Base-by-base conservation (phyloP, 2,113 vertebrate species). In the Pitta sordida region DNA sequence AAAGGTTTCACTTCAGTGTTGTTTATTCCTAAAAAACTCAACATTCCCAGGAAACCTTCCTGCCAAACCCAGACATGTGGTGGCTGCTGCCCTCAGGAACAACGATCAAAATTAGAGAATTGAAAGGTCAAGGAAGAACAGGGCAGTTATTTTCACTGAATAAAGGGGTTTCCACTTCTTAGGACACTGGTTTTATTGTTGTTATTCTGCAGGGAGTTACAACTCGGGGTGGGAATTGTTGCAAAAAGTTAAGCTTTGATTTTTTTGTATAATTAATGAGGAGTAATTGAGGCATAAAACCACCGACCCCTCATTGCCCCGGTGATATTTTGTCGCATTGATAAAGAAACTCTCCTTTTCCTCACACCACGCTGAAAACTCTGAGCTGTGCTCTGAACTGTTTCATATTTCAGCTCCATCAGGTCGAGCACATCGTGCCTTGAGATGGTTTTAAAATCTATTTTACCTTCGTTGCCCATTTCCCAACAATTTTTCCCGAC, bases 251-350 rank as follows among this genome's bases (percentile, higher is more conserved):
- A 39, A 19, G 37, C 23, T 93, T 91, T 90, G 56, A 78, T 39
- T 88, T 95, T 92, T 74, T n/a, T n/a, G n/a, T 90, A 7, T 10
- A 29, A 27, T 3, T 81, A 93, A 90, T 68, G 79, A 95, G 63
- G 79, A 90, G 83, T 85, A 91, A 87, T 55, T 48, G 73, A n/a
- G 29, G 63, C 68, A 48, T 64, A 90, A 80, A 97, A 96, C n/a
- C 75, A 52, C 55, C 78, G 90, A 44, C 80, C 65, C 68, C 41
- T 96, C 95, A 98, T 96, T 96, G 96, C 83, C 93, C 78, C 48
- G 19, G 46, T 59, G 96, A 92, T 95, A 71, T 96, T 95, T 93
- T 78, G 36, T 64, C 58, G 65, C 37, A 69, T 94, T 81, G 94
- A 71, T 55, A 77, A 82, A 88, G 60, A 64, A 93, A 87, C 19